Base-by-base conservation (phyloP, 2,113 vertebrate genomes). In the Cryptomyrus ogoouensis region DNA sequence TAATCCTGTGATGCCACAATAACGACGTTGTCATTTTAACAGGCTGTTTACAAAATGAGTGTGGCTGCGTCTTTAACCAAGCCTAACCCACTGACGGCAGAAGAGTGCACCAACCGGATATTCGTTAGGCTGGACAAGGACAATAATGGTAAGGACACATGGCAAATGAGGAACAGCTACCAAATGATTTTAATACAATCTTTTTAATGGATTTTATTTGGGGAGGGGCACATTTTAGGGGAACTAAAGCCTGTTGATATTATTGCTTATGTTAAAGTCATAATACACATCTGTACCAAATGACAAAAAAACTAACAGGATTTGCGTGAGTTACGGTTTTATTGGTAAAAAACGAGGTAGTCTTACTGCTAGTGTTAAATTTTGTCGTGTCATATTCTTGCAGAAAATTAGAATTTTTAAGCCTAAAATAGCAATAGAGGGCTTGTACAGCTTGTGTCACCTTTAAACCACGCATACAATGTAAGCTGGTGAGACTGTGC, bases 101-200 rank as follows among this genome's bases (percentile, higher is more conserved):
- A 95, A 90, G 95, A 96, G 91, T 95, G 95, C 70, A 95, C 95
- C 87, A 95, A 94, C 90, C 93, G 94, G 91, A 96, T 96, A 90
- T 96, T 96, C 91, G 44, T 91, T 24, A 92, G 94, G 83, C 92
- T 96, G 89, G 96, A 96, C 92, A 96, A 95, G 93, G 95, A 96
- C 92, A 94, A 95, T 13, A 94, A 96, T 7, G 94, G 95, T 95
- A 91, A 94, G 2, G 92, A 88, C 21, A 86, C 5, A 83, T 83
- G 39, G 15, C 19, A 83, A 44, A 83, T 21, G 42, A 15, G 31
- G 24, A 8, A 42, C 19, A 44, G 15, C 77, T 44, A 19, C 42
- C 42, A 83, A 42, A 44, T 83, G 77, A 21, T 83, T 0, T 19
- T 21, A 19, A 83, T 44, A 42, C 77, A 44, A 44, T 0, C 4